Base-by-base conservation (phyloP, 2,888 invertebrate species). In the Nomada hirtipes region DNA sequence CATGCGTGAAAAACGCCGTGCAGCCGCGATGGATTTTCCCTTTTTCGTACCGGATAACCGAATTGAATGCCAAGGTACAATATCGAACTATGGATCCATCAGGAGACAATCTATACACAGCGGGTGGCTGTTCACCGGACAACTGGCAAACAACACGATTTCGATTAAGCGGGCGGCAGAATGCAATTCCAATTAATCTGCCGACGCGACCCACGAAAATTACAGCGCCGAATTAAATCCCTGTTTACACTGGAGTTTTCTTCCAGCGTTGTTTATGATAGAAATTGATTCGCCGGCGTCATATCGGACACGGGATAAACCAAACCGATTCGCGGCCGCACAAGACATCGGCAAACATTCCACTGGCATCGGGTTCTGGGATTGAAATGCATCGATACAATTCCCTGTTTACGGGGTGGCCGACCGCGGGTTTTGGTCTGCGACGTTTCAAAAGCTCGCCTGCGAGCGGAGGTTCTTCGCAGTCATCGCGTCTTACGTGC, bases 261-360 rank as follows among this genome's bases (percentile, higher is more conserved):
- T 87, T 87, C 86, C 53, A 50, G 36, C 57, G 52, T 67, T 86
- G 84, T 83, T 89, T 86, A 86, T 88, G 80, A 89, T 87, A 77
- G 83, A 79, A 87, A 86, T 89, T 79, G 83, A 71, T 87, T 82
- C 82, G 72, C 70, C 71, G n/a, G 64, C 36, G 79, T 65, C 75
- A 70, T 69, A 71, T 69, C 63, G 70, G n/a, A 44, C 52, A 55
- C 73, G 50, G 53, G 69, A 68, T 63, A 82, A 83, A 84, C 67
- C 60, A 10, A 59, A 69, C 29, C 44, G 42, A 57, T 52, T 50
- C 29, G 20, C 29, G 42, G 57, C 9, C 63, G 50, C 55, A 42
- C 47, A 74, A 79, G 69, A 76, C 72, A 42, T 83, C 42, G 76
- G 79, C 73, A 86, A 88, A 87, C 86, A 88, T 79, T 52, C 72